phyloP scores from a whole-genome alignment of 1,140 invertebrate species.

The Penaeus vannamei region DNA sequence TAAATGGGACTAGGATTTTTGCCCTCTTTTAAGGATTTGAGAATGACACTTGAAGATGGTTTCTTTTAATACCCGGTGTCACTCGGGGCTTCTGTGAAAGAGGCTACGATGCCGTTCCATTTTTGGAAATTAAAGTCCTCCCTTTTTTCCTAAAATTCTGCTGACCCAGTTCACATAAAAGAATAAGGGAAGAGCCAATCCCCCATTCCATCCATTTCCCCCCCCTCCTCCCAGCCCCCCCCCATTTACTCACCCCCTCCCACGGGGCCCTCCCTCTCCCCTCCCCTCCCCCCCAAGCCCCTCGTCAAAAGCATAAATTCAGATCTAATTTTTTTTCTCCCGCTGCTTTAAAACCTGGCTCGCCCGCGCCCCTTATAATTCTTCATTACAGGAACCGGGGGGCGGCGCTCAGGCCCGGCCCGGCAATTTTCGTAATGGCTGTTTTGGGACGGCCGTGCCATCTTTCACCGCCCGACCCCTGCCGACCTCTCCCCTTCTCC shows the following conservation, averaged over 20 bases:
- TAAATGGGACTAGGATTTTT: no score
- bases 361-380: conserved; percentile 54
- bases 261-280: not conserved
- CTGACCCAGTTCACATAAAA: no score
- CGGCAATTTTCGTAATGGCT: conserved; percentile 64
- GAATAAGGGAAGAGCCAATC: no score
- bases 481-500: not conserved
- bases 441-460: conserved; percentile 58
- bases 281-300: conserved; percentile 9
- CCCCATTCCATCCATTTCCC: not conserved
- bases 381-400: conserved; percentile 57
- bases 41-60: no score
- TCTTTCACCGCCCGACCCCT: conserved; percentile 57
- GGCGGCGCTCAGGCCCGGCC: conserved; percentile 37
- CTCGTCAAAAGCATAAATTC: conserved; percentile 59
- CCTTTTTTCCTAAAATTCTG: no score
- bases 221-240: not conserved
- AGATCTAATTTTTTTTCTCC: conserved; percentile 49
- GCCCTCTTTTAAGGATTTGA: no score
- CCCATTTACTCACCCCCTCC: no score
- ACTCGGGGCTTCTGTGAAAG: no score
- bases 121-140: no score
- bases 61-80: no score
- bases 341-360: conserved; percentile 56
- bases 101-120: no score